Base-by-base conservation (phyloP, 2,888 invertebrate species). In the Callyntrura guangdongensis region DNA sequence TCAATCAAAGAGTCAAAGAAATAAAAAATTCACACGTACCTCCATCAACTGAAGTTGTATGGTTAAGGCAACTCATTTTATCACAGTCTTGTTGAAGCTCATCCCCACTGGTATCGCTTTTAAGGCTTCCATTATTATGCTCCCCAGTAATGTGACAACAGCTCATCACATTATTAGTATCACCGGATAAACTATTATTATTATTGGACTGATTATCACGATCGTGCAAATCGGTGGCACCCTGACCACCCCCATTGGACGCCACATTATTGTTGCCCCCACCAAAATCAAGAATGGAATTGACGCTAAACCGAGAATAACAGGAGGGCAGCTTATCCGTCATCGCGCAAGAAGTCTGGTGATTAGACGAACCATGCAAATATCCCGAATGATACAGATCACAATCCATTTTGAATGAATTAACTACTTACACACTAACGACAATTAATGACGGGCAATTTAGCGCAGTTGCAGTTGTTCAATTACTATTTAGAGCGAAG, bases 221-320 rank as follows among this genome's bases (percentile, higher is more conserved):
- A 9, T 90, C 59, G 8, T 89, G 83, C 17, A 87, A 85, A 0
- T 88, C 86, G 17, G 85, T 69, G 0, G 45, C 83, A 22, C 22
- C 77, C 6, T 36, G 49, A 11, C 25, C 45, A n/a, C 88, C 69
- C 0, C 22, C 47, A 74, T 77, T 72, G 22, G 61, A 53, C n/a
- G 67, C 6, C 22, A 69, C 59, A 36, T 27, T 85, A 56, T 88
- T 77, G 56, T 84, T 83, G 1, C 53, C 61, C 14, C 67, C 87
- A 17, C 88, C 90, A 74, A 92, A 93, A 45, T 93, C 93, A 22
- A 93, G 91, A 59, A 93, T 92, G 22, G 93, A 93, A 69, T 93
- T 93, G 9, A 93, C 93, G 36, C 92, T 92, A 67, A 93, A 93
- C 11, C 93, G 59, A 11, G 93, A 92, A 72, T 89, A 93, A 49